phyloP scores from a whole-genome alignment of 2,113 vertebrate genomes.

The Marmota monax region DNA sequence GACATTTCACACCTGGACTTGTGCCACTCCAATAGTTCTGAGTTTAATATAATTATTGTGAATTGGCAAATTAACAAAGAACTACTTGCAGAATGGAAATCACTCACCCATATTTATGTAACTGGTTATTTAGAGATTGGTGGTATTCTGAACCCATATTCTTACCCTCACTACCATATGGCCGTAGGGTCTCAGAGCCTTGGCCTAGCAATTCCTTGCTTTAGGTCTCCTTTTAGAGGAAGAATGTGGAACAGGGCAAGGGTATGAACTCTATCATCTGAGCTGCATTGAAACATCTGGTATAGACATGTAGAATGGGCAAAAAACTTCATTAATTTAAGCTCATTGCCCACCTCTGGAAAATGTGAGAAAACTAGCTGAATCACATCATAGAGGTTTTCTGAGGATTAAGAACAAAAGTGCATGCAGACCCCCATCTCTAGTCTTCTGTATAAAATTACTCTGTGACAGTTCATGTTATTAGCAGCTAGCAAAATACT shows the following conservation, averaged over 20 bases:
- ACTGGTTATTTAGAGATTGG: background rate
- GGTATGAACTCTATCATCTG: too few relatives aligned
- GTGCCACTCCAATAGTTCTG: background rate
- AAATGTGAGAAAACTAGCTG: background rate
- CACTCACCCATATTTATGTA: background rate
- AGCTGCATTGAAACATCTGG: background rate
- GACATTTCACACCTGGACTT: background rate
- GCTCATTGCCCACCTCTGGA: background rate
- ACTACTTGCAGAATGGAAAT: background rate
- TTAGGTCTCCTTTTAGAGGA: background rate
- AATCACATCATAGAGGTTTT: background rate
- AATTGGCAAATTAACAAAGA: background rate
- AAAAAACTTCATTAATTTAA: background rate
- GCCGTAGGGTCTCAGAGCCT: background rate
- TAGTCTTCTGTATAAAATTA: background rate
- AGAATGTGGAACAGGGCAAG: background rate
- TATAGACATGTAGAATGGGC: background rate
- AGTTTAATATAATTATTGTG: background rate
- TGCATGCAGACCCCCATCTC: background rate
- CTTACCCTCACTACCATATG: accelerated
- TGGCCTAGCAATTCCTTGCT: background rate
- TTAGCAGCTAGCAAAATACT: background rate
- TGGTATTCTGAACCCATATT: background rate
- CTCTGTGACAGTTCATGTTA: background rate
- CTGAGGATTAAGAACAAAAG: background rate